Conservation (phyloP, 1,140 invertebrate genomes). For the Meloidogyne chitwoodi region DNA sequence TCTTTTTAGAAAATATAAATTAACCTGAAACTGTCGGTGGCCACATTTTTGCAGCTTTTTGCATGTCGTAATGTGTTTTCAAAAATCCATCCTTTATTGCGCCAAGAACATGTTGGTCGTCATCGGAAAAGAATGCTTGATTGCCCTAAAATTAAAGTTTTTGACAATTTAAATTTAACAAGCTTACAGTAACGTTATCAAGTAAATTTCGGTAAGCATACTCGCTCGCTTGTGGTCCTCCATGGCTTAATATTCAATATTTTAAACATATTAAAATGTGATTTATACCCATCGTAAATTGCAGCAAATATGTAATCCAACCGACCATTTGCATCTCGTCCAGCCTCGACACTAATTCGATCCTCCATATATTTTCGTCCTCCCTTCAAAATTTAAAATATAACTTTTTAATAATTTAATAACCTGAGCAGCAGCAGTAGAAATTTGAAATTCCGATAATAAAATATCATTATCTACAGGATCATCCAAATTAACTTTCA, state of each 20-base stretch:
- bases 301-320: constrained; percentile 29
- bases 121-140: constrained; percentile 23
- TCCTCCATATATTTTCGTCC: constrained; percentile 37
- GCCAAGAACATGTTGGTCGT: constrained; percentile 22
- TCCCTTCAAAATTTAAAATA: constrained; percentile 19
- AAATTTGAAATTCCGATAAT: constrained; percentile 19
- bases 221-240: constrained; percentile 27
- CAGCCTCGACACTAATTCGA: constrained; percentile 33
- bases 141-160: constrained; percentile 20
- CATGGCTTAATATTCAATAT: not conserved
- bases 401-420: not conserved
- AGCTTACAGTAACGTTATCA: constrained; percentile 25
- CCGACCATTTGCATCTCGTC: constrained; percentile 8
- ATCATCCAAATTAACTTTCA: not conserved
- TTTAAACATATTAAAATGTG: not conserved
- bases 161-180: not conserved
- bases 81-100: constrained; percentile 26
- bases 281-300: constrained; percentile 24
- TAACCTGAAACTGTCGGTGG: constrained; percentile 29
- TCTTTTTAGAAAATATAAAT: constrained; percentile 3
- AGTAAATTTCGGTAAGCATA: constrained; percentile 28
- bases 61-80: constrained; percentile 26
- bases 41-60: constrained; percentile 10
- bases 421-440: constrained; percentile 29
- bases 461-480: constrained; percentile 6